phyloP scores from a whole-genome alignment of 2,888 invertebrate species.

The Tillus elongatus region DNA sequence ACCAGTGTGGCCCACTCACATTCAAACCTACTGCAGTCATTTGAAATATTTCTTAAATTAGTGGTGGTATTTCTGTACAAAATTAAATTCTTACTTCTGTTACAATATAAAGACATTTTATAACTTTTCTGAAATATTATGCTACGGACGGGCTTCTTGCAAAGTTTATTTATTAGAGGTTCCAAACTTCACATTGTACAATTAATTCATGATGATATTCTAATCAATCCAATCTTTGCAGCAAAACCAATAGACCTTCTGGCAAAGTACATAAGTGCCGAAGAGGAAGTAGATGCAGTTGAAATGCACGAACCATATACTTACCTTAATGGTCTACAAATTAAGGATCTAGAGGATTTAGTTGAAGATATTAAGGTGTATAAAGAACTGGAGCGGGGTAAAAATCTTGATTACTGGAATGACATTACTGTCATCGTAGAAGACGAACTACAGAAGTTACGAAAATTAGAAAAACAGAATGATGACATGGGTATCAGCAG shows the following conservation, averaged over 20 bases:
- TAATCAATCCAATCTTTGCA: slow-evolving; percentile 9
- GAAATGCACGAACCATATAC: slow-evolving; percentile 98
- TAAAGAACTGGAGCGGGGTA: slow-evolving; percentile 81
- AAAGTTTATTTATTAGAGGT: too few species aligned
- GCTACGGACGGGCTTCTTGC: too few species aligned
- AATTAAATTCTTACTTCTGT: too few species aligned
- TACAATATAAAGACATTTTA: too few species aligned
- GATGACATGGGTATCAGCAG: slow-evolving; percentile 49
- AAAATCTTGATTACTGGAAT: slow-evolving; percentile 87
- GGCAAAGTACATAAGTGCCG: slow-evolving; percentile 90
- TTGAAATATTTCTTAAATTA: too few species aligned
- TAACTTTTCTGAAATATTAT: too few species aligned
- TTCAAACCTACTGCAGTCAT: too few species aligned
- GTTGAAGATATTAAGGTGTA: slow-evolving; percentile 94
- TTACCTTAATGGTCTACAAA: slow-evolving; percentile 82
- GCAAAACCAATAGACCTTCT: slow-evolving; percentile 97
- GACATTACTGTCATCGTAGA: slow-evolving; percentile 92
- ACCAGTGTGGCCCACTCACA: too few species aligned
- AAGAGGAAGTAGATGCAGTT: slow-evolving; percentile 81
- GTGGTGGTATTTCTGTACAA: too few species aligned
- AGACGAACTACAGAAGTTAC: slow-evolving; percentile 82
- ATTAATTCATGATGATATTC: too few species aligned
- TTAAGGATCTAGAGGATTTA: slow-evolving; percentile 89
- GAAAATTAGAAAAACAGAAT: slow-evolving; percentile 58
- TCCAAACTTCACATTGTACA: too few species aligned